Conservation (phyloP, 64 coral and sea anemone genomes). For the Stylophora pistillata region DNA sequence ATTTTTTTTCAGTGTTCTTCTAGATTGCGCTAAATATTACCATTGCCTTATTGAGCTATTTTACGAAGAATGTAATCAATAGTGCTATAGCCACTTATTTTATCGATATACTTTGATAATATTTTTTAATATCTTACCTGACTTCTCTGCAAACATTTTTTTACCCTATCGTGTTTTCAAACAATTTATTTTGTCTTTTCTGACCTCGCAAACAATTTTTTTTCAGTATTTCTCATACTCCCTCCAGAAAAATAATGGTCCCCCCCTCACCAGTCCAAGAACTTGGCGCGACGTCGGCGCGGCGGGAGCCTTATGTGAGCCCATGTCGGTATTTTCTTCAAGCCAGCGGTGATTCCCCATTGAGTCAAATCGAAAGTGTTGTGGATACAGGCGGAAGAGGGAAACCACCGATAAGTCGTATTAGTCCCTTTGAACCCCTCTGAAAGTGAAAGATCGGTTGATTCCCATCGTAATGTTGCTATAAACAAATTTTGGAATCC, state of each 20-base stretch:
- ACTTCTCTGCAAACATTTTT: too few species aligned
- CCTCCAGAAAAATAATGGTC: not conserved
- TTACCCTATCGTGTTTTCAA: too few species aligned
- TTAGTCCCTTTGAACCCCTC: not conserved
- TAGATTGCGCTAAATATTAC: too few species aligned
- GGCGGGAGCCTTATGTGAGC: constrained; percentile 1
- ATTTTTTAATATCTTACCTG: too few species aligned
- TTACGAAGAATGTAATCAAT: too few species aligned
- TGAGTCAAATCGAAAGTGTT: constrained; percentile 14
- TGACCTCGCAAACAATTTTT: too few species aligned
- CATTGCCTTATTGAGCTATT: too few species aligned
- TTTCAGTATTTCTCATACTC: not conserved
- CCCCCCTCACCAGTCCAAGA: not conserved
- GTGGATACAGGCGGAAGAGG: constrained; percentile 29
- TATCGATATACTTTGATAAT: too few species aligned
- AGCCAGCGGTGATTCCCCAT: not conserved
- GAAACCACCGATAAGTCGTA: not conserved
- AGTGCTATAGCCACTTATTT: too few species aligned
- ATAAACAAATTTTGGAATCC: not conserved
- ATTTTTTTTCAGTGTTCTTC: too few species aligned
- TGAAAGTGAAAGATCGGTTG: constrained; percentile 6
- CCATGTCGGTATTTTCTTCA: not conserved
- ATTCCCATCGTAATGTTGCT: not conserved
- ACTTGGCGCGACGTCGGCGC: too few species aligned
- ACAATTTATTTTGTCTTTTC: too few species aligned